phyloP scores from a whole-genome alignment of 2,113 vertebrate genomes.

The Rallus limicola region DNA sequence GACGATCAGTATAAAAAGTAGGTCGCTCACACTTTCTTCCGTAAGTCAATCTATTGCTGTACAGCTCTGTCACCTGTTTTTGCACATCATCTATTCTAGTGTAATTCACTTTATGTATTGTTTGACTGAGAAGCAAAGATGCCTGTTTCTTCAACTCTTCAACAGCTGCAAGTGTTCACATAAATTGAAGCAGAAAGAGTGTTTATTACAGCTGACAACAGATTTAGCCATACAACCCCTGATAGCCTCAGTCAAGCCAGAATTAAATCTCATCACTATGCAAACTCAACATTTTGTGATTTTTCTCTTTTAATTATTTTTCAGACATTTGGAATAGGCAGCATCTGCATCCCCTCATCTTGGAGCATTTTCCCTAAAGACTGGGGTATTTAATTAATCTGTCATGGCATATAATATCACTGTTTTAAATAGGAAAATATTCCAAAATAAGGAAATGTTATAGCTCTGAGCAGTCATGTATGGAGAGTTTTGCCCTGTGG shows the following conservation, averaged over 20 bases:
- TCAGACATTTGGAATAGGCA: neutral
- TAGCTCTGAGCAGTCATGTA: neutral
- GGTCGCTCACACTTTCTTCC: neutral
- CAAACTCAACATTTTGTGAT: neutral
- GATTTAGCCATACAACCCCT: neutral
- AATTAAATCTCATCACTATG: neutral
- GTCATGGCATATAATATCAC: neutral
- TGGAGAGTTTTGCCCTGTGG: neutral
- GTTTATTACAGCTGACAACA: neutral
- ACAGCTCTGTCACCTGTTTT: neutral
- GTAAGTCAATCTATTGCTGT: rapidly evolving
- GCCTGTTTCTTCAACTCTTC: neutral
- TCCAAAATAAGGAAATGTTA: neutral
- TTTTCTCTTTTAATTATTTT: neutral
- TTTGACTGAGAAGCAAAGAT: neutral
- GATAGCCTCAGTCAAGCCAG: neutral
- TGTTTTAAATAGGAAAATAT: neutral
- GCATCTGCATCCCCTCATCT: neutral
- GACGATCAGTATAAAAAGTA: neutral
- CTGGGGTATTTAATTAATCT: neutral
- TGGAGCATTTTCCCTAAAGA: neutral
- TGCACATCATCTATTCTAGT: neutral
- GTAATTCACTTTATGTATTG: neutral
- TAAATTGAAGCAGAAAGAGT: neutral
- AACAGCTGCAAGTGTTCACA: neutral